phyloP scores from a whole-genome alignment of 2,888 invertebrate genomes.

The Lepeophtheirus nordmannii region DNA sequence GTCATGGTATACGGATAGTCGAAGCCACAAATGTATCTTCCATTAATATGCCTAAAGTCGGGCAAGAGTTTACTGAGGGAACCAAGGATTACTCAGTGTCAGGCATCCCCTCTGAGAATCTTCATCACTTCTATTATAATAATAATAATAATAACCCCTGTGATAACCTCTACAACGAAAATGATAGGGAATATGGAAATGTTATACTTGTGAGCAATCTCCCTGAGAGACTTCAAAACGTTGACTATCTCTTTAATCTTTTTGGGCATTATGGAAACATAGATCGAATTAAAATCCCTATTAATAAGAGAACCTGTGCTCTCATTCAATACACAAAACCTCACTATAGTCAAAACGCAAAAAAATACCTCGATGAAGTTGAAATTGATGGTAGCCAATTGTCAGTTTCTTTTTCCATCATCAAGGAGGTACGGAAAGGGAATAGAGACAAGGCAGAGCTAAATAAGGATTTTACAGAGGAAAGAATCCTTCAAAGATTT shows the following conservation, averaged over 20 bases:
- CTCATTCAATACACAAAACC: not conserved
- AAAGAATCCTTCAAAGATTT: not conserved
- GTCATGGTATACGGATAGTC: not conserved
- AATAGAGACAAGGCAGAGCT: not conserved
- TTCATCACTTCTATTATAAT: not conserved
- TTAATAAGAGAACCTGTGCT: not conserved
- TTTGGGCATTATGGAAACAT: slow-evolving; percentile 8
- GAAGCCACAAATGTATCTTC: not conserved
- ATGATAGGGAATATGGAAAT: not conserved
- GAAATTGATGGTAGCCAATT: not conserved
- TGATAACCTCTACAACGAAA: not conserved
- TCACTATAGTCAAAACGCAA: not conserved
- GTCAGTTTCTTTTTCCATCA: not conserved
- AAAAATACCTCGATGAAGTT: not conserved
- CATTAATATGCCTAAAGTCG: not conserved
- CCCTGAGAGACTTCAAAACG: not conserved
- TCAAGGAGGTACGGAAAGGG: not conserved
- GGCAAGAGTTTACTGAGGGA: not conserved
- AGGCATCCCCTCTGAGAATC: not conserved
- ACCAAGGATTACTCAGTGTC: slow-evolving; percentile 6
- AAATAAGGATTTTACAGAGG: not conserved
- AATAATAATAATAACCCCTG: not conserved
- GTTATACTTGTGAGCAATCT: not conserved
- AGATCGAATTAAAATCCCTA: not conserved
- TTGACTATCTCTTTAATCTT: not conserved